Conservation (phyloP, 2,888 invertebrate species). For the Sialis fuliginosa region DNA sequence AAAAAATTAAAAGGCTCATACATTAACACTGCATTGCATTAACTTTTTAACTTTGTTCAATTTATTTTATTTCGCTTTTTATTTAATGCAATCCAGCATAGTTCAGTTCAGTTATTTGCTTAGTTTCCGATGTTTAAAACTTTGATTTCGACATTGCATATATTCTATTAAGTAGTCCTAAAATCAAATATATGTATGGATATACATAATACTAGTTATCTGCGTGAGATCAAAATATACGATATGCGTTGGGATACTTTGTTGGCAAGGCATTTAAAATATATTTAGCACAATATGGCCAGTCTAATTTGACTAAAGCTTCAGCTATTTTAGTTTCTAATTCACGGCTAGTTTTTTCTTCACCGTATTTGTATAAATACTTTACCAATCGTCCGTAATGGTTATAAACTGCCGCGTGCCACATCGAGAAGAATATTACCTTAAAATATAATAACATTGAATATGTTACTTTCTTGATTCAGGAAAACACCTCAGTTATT, state of each 20-base stretch:
- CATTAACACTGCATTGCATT: too few species aligned
- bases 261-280: conserved; percentile 38
- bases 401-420: conserved; percentile 61
- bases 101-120: too few species aligned
- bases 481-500: too few species aligned
- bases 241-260: conserved; percentile 49
- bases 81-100: too few species aligned
- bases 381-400: conserved; percentile 73
- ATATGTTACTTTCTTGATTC: not conserved
- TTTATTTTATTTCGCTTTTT: too few species aligned
- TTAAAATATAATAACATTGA: conserved; percentile 17
- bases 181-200: too few species aligned
- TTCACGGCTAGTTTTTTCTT: conserved; percentile 64
- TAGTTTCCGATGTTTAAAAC: too few species aligned
- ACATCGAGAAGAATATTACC: conserved; percentile 60
- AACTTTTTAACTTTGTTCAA: too few species aligned
- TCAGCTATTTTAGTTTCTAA: conserved; percentile 48
- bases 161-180: too few species aligned
- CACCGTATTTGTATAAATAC: conserved; percentile 53
- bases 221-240: conserved; percentile 39
- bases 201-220: too few species aligned
- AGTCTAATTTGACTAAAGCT: conserved; percentile 45
- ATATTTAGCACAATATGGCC: conserved; percentile 45
- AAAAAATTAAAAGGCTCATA: too few species aligned
- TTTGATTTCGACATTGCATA: too few species aligned